Evolutionary conservation across 2,113 vertebrate genomes (phyloP).

Genomic region (Murina feae): DNA sequence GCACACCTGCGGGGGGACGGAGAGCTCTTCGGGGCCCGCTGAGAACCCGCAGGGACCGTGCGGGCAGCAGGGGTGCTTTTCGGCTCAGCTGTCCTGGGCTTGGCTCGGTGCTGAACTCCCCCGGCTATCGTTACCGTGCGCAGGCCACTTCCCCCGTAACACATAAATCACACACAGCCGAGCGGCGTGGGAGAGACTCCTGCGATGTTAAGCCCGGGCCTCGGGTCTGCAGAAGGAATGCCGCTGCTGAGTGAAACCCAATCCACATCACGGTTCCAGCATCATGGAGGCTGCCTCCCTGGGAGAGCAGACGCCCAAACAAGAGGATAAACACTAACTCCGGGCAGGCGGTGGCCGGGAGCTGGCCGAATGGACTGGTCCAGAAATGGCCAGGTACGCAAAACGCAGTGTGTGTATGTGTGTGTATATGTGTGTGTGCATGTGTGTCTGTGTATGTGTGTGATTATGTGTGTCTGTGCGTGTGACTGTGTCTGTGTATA

Average conservation of each 20-base stretch:
- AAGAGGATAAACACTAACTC: neutral
- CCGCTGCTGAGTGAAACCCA: constrained; percentile 62
- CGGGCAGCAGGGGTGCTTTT: constrained; percentile 49
- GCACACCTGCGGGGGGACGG: neutral
- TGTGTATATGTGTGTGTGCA: neutral
- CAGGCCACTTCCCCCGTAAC: constrained; percentile 50
- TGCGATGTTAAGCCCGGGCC: constrained; percentile 57
- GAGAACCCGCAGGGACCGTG: neutral
- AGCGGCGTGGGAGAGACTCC: neutral
- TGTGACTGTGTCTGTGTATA: too few species aligned
- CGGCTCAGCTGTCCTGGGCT: constrained; percentile 52
- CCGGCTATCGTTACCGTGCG: constrained; percentile 51
- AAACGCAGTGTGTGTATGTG: neutral
- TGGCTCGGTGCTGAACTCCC: constrained; percentile 40
- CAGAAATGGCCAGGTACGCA: neutral
- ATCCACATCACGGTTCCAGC: neutral
- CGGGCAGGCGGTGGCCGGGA: neutral
- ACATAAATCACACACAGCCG: constrained; percentile 70
- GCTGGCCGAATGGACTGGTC: neutral
- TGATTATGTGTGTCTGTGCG: too few species aligned
- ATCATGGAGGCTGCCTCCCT: neutral
- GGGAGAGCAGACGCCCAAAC: neutral
- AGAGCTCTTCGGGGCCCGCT: constrained; percentile 21
- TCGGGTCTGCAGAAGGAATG: constrained; percentile 55
- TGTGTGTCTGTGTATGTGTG: neutral